Percentiles rank a stretch among this genome's conserved stretches.
Evolutionary conservation across 2,113 vertebrate genomes (phyloP).

Genomic region (Platichthys stellatus): DNA sequence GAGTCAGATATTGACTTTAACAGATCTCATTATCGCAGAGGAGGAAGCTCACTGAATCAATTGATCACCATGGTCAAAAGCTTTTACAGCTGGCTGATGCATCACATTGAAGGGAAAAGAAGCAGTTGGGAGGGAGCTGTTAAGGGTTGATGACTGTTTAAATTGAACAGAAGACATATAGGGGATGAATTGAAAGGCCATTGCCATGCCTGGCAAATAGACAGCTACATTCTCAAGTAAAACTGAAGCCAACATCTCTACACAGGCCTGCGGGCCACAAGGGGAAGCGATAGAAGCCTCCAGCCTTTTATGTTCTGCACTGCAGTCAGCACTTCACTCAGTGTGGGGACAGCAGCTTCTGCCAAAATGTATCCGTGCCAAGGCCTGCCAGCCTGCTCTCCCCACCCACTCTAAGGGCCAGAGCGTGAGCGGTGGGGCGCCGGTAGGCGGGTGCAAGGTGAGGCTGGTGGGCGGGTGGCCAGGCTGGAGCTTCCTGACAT

Average conservation of each 20-base stretch:
- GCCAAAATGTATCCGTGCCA: constrained; percentile 77
- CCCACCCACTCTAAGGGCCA: constrained; percentile 81
- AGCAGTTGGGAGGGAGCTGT: constrained; percentile 41
- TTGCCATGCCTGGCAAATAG: constrained; percentile 51
- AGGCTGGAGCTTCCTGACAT: constrained; percentile 83
- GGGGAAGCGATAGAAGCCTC: constrained; percentile 68
- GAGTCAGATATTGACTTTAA: constrained; percentile 55
- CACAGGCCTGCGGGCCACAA: constrained; percentile 68
- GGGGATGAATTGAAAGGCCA: constrained; percentile 32
- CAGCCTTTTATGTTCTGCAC: constrained; percentile 75
- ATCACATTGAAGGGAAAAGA: constrained; percentile 30
- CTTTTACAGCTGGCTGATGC: constrained; percentile 48
- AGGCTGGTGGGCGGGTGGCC: constrained; percentile 81
- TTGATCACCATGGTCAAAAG: constrained; percentile 55
- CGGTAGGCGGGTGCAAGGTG: constrained; percentile 79
- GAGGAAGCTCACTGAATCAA: constrained; percentile 65
- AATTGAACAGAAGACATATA: constrained; percentile 41
- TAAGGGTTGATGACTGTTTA: constrained; percentile 48
- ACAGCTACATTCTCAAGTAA: constrained; percentile 54
- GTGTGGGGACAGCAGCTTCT: constrained; percentile 76
- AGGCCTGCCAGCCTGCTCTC: constrained; percentile 77
- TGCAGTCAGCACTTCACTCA: constrained; percentile 78
- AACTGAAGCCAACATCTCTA: constrained; percentile 60
- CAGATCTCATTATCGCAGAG: constrained; percentile 62
- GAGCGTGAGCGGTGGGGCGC: constrained; percentile 74